A percentile compares a stretch with the other conserved stretches of the same genome.
Conservation (phyloP, 2,113 vertebrate species). For the Pavo muticus region DNA sequence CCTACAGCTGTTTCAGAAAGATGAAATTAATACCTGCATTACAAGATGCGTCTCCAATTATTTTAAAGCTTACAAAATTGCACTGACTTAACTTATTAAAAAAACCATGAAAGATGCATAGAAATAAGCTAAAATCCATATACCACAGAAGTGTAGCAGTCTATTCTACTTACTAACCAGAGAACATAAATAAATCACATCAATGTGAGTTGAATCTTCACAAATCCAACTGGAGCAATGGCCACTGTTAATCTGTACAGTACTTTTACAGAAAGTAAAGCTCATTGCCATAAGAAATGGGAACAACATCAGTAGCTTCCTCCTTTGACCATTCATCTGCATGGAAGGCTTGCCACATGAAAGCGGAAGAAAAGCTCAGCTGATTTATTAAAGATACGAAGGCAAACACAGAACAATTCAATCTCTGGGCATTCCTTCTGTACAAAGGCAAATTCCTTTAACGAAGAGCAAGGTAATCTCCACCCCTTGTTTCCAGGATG, state of each 20-base stretch:
- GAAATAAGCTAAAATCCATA: neutral
- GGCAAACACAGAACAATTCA: neutral
- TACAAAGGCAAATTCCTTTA: neutral
- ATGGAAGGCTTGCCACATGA: neutral
- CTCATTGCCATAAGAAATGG: neutral
- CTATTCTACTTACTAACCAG: neutral
- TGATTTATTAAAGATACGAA: constrained; percentile 33
- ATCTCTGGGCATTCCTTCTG: constrained; percentile 1
- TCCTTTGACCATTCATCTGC: neutral
- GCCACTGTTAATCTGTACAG: neutral
- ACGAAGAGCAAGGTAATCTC: neutral
- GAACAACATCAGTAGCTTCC: neutral
- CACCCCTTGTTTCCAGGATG: neutral
- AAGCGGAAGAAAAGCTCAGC: constrained; percentile 53
- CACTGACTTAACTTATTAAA: neutral
- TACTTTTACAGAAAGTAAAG: neutral
- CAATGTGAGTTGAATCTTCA: neutral
- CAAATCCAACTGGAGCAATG: neutral
- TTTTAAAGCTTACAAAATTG: neutral
- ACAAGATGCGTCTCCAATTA: neutral
- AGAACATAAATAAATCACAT: neutral
- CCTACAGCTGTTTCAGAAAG: neutral
- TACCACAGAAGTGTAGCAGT: neutral
- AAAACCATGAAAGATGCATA: neutral
- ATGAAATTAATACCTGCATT: neutral